Evolutionary conservation across 2,888 invertebrate genomes (phyloP).

Genomic region (Pomacea canaliculata): DNA sequence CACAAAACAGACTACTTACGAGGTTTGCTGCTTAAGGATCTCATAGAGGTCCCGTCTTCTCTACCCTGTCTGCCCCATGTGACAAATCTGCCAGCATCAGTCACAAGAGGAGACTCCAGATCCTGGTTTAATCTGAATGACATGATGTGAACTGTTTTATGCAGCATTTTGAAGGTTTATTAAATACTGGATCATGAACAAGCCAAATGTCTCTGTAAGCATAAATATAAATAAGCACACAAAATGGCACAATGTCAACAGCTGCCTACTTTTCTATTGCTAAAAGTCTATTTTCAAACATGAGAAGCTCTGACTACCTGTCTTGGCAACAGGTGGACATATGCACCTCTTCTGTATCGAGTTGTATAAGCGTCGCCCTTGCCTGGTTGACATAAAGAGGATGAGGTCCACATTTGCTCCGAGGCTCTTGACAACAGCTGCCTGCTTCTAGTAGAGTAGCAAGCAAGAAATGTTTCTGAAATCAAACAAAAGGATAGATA

Average conservation of each 20-base stretch:
- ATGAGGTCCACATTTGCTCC: conserved; percentile 75
- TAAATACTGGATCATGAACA: no score
- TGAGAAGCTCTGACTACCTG: conserved; percentile 40
- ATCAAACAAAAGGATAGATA: conserved; percentile 19
- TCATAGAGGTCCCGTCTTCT: conserved; percentile 28
- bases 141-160: background rate
- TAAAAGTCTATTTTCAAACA: no score
- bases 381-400: conserved; percentile 91
- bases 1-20: conserved; percentile 28
- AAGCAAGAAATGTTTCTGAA: conserved; percentile 64
- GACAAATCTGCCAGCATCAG: conserved; percentile 48
- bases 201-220: no score
- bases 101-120: conserved; percentile 42
- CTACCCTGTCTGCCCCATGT: conserved; percentile 24
- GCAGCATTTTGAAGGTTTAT: no score
- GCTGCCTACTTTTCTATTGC: no score
- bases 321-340: conserved; percentile 58
- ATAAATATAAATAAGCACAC: no score
- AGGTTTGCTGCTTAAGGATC: conserved; percentile 34
- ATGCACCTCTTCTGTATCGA: conserved; percentile 58
- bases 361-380: conserved; percentile 79
- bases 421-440: conserved; percentile 56
- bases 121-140: conserved; percentile 35
- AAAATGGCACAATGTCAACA: no score
- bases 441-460: conserved; percentile 64